A percentile compares a stretch with the other conserved stretches of the same genome.
These are phyloP conservation scores for Caenorhabditis panamensis DNA, from an alignment of 2,888 invertebrate genomes.

Conservation along the genomic window DNA sequence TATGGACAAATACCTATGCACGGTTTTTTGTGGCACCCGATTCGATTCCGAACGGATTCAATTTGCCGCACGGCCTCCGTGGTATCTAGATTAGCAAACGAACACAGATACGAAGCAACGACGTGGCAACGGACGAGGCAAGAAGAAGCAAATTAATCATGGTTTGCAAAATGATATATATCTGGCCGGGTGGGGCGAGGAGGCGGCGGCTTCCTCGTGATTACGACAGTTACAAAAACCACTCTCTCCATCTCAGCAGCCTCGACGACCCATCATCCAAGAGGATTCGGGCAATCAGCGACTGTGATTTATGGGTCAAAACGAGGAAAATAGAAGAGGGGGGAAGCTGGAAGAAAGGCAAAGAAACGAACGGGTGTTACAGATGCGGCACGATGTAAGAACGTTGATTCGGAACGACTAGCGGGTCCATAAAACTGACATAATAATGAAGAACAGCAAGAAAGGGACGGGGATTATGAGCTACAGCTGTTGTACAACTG, in stretches of 20 bases:
- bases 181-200: neutral
- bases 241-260: neutral
- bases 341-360: neutral
- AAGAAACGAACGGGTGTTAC: neutral
- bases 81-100: slow-evolving; percentile 6
- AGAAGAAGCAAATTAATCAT: slow-evolving; percentile 33
- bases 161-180: slow-evolving; percentile 15
- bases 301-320: slow-evolving; percentile 23
- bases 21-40: neutral
- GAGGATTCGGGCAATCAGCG: neutral
- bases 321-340: neutral
- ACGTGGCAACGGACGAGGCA: neutral
- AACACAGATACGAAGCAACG: slow-evolving; percentile 4
- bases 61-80: slow-evolving; percentile 40
- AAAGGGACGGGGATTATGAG: neutral
- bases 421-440: slow-evolving; percentile 9
- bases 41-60: slow-evolving; percentile 38
- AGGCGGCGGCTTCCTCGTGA: slow-evolving; percentile 5
- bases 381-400: too few species aligned
- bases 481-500: neutral
- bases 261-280: neutral
- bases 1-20: slow-evolving; percentile 1
- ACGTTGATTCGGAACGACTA: neutral
- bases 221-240: slow-evolving; percentile 10
- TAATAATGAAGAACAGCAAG: slow-evolving; percentile 1